Evolutionary conservation across 2,797 vertebrate genomes (phyloP).

Genomic region (Bradypodion pumilum): DNA sequence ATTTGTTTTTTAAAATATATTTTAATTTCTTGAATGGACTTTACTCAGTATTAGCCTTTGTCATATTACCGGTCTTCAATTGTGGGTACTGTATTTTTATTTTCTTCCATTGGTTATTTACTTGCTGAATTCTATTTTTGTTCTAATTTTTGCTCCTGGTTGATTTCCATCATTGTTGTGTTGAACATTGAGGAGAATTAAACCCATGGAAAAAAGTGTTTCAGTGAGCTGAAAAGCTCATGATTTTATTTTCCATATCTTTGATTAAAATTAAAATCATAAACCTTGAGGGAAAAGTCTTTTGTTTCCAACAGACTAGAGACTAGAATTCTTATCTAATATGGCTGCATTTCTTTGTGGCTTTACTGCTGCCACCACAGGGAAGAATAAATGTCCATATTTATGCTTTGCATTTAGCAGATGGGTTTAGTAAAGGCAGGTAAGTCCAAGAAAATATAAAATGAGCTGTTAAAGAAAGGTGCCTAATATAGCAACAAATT

Average conservation of each 20-base stretch:
- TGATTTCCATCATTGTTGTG: conserved; percentile 40
- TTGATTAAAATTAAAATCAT: background rate
- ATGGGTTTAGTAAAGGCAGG: background rate
- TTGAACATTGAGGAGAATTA: conserved; percentile 19
- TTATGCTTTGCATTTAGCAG: background rate
- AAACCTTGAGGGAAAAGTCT: conserved; percentile 1
- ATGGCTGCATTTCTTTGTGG: background rate
- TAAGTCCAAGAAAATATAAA: background rate
- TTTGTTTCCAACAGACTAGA: background rate
- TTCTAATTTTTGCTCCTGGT: background rate
- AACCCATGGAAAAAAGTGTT: conserved; percentile 15
- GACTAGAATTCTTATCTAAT: background rate
- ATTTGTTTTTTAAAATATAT: background rate
- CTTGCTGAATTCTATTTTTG: conserved; percentile 20
- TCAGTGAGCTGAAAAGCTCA: background rate
- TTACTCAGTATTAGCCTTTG: background rate
- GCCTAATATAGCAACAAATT: background rate
- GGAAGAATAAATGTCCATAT: background rate
- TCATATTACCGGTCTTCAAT: background rate
- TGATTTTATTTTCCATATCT: conserved; percentile 32
- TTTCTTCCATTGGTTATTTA: background rate
- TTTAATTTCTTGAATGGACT: background rate
- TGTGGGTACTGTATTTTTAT: background rate
- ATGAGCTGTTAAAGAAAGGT: background rate
- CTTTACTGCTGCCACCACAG: background rate